phyloP scores from a whole-genome alignment of 30 jellyfish, hydroid and myxozoan genomes.

The Mastigias papua region DNA sequence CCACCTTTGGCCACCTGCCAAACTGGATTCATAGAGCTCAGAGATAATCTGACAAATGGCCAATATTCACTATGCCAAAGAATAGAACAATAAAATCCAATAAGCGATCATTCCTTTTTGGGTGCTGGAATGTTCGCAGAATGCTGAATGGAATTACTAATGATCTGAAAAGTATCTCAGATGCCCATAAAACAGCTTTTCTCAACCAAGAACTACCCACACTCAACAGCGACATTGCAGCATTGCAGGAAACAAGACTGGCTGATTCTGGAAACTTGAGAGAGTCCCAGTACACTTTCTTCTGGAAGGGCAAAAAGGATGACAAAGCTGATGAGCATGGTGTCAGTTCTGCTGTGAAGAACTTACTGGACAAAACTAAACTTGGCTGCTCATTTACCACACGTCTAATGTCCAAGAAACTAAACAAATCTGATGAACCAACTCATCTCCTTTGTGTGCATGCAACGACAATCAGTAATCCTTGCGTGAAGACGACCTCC shows the following conservation, averaged over 20 bases:
- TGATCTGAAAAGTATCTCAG: background rate
- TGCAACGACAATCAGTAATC: no score
- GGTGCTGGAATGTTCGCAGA: conserved; percentile 1
- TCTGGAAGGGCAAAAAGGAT: conserved; percentile 28
- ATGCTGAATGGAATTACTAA: conserved; percentile 1
- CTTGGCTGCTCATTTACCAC: no score
- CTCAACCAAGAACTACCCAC: conserved; percentile 20
- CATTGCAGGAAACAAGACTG: conserved; percentile 57
- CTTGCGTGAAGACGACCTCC: no score
- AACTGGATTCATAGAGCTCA: background rate
- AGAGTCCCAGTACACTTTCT: conserved; percentile 46
- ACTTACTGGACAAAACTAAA: no score
- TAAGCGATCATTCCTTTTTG: background rate
- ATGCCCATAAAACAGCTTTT: conserved; percentile 15
- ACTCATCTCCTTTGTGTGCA: no score
- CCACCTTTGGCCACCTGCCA: conserved; percentile 10
- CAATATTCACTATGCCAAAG: background rate
- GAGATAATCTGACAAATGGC: background rate
- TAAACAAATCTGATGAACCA: no score
- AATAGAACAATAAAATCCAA: background rate
- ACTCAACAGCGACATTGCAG: conserved; percentile 27
- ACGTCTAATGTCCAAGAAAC: no score
- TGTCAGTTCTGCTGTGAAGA: conserved; percentile 52
- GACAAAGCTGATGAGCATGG: conserved; percentile 14
- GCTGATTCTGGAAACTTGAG: background rate